A percentile compares a stretch with the other conserved stretches of the same genome.
phyloP scores from a whole-genome alignment of 2,113 vertebrate genomes.

The Dasyprocta punctata region DNA sequence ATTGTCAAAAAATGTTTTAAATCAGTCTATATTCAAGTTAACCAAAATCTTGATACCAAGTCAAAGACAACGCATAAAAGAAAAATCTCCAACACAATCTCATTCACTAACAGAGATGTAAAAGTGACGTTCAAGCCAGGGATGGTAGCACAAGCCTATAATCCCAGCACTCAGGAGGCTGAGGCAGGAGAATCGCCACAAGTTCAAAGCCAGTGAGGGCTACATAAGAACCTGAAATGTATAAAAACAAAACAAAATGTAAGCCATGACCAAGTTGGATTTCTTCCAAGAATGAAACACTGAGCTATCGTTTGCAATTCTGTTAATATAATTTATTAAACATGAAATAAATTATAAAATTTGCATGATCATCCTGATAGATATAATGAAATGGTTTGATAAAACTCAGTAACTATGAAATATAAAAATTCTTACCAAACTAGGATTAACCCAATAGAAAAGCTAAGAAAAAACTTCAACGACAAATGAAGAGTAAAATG shows the following conservation, averaged over 20 bases:
- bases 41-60: background rate
- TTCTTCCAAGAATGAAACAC: background rate
- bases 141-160: background rate
- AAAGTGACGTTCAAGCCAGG: background rate
- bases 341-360: background rate
- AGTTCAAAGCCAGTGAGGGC: background rate
- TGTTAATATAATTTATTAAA: background rate
- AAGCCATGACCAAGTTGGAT: background rate
- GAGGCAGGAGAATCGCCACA: background rate
- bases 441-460: background rate
- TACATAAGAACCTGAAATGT: background rate
- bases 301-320: background rate
- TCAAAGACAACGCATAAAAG: background rate
- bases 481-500: background rate
- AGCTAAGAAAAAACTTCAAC: background rate
- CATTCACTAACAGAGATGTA: background rate
- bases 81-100: background rate
- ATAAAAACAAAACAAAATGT: background rate
- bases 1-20: background rate
- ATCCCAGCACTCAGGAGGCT: background rate
- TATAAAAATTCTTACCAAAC: background rate
- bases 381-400: background rate
- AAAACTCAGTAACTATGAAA: background rate
- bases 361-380: background rate
- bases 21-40: background rate